Conservation (phyloP, 2,797 vertebrate genomes). For the Malurus leucopterus region DNA sequence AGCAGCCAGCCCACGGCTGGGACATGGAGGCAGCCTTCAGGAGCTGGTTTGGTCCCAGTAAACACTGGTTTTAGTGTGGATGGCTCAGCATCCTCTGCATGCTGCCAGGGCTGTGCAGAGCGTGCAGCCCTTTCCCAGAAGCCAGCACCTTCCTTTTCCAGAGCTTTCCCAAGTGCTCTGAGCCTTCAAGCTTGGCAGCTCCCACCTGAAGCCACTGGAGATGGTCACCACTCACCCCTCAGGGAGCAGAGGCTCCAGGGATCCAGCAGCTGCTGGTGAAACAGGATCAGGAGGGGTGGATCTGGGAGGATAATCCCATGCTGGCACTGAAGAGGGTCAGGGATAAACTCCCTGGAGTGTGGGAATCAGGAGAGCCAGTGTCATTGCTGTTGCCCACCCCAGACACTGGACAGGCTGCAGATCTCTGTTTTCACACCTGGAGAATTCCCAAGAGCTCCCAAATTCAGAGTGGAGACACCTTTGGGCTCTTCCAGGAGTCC, state of each 20-base stretch:
- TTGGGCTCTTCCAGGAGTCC: not conserved
- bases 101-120: not conserved
- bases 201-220: not conserved
- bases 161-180: not conserved
- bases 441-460: not conserved
- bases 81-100: not conserved
- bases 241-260: not conserved
- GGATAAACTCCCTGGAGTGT: not conserved
- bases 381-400: not conserved
- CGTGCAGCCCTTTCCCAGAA: not conserved
- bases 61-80: not conserved
- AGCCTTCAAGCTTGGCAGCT: not conserved
- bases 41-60: not conserved
- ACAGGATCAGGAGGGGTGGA: not conserved
- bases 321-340: not conserved
- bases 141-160: not conserved
- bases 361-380: accelerated
- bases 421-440: not conserved
- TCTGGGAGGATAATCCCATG: not conserved
- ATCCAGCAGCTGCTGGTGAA: not conserved
- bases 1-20: not conserved
- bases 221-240: accelerated
- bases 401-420: not conserved
- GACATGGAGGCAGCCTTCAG: not conserved
- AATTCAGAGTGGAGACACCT: not conserved